Percentiles rank a stretch among this genome's conserved stretches.
These are phyloP conservation scores for Phocides pigmalion DNA, from an alignment of 1,140 invertebrate species.

Conservation along the genomic window DNA sequence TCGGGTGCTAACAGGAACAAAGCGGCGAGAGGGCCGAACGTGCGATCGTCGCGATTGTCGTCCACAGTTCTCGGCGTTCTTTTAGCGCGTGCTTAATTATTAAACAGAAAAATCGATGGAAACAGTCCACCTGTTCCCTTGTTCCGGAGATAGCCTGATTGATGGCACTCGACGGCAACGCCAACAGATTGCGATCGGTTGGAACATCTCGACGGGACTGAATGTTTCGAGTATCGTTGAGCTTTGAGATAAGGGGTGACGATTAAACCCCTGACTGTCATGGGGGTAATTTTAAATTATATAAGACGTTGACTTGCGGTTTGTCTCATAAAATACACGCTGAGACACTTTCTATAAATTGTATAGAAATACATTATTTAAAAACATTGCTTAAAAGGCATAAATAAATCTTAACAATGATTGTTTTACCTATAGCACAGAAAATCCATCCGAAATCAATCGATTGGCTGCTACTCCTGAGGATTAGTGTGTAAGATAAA, in stretches of 20 bases:
- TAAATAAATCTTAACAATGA: no score
- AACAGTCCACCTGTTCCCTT: conserved; percentile 1
- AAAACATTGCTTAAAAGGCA: no score
- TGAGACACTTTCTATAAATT: no score
- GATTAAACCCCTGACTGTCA: conserved; percentile 3
- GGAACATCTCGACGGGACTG: not conserved
- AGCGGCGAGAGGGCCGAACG: conserved; percentile 7
- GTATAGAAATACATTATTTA: no score
- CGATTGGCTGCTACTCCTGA: no score
- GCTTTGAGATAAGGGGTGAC: not conserved
- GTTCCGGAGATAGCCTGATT: conserved; percentile 1
- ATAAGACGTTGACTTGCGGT: no score
- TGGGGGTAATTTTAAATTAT: not conserved
- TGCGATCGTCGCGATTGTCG: conserved; percentile 17
- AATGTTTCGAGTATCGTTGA: not conserved
- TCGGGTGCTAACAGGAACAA: conserved; percentile 2
- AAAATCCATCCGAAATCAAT: no score
- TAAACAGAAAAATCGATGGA: conserved; percentile 22
- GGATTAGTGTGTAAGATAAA: no score
- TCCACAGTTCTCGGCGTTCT: conserved; percentile 1
- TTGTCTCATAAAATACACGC: no score
- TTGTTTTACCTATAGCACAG: no score
- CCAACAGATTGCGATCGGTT: conserved; percentile 13
- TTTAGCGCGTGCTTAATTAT: conserved; percentile 24
- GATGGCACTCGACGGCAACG: conserved; percentile 10